Conservation (phyloP, 2,797 vertebrate genomes). For the Natrix natrix region DNA sequence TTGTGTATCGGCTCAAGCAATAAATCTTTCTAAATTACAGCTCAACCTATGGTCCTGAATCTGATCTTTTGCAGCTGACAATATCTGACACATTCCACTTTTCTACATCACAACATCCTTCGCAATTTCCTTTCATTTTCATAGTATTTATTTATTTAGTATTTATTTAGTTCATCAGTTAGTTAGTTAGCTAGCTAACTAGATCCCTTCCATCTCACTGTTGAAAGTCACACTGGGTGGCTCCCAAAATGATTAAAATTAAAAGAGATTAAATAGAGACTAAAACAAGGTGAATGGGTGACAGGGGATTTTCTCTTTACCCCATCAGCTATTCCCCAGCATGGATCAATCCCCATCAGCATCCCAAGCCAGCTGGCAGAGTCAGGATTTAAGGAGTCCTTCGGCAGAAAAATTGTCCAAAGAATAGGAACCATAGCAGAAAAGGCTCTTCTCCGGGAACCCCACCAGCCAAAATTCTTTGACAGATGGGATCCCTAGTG, state of each 20-base stretch:
- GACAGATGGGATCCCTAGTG: neutral
- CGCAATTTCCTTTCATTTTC: neutral
- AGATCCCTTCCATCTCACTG: neutral
- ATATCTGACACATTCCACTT: neutral
- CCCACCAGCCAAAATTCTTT: neutral
- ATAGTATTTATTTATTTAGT: neutral
- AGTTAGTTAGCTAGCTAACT: neutral
- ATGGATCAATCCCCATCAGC: neutral
- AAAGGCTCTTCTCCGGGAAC: neutral
- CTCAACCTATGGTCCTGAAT: neutral
- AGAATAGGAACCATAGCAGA: neutral
- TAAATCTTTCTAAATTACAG: neutral
- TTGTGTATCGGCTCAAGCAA: neutral
- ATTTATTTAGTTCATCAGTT: too few species aligned
- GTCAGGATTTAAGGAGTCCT: neutral
- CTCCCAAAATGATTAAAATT: neutral
- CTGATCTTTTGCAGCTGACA: neutral
- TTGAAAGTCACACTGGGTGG: neutral
- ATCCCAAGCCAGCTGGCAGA: neutral
- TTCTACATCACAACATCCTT: neutral
- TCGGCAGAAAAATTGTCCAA: neutral
- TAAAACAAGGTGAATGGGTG: neutral
- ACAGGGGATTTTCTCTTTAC: neutral
- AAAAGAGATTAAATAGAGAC: neutral
- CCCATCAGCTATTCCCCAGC: neutral